Base-by-base conservation (phyloP, 1,140 invertebrate genomes). In the Ips nitidus region DNA sequence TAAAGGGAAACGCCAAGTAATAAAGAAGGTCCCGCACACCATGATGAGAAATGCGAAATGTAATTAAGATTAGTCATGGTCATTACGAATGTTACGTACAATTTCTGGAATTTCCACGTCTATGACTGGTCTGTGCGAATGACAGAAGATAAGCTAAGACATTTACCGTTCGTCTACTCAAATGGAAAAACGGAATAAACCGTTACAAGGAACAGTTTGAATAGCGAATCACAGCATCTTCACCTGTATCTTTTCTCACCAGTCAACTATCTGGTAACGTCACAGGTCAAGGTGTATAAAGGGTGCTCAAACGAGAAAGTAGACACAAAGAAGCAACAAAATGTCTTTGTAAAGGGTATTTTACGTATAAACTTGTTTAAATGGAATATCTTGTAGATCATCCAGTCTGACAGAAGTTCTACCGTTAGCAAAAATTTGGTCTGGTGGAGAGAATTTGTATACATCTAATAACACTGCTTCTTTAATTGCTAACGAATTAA, bases 21-120 rank as follows among this genome's bases (percentile, higher is more conserved):
- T 58, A 66, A 57, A 59, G 64, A 66, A 59, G 64, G 55, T 58
- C 53, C 42, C 41, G 64, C 41, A 50, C 45, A 47, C 40, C 53
- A 58, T 40, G 45, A 47, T 66, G 64, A 66, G 64, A 66, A 66
- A 66, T 59, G 53, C 43, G 55, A 66, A 66, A 66, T 50, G 64
- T 66, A 66, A 66, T 66, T 66, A 66, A 66, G 64, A 66, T 58
- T 52, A 66, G 64, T 57, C 64, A 58, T 58, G 55, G 38, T 66
- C 55, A 66, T 57, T 58, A 58, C 53, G 53, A 60, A 36, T 43
- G 42, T 60, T 60, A 37, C 38, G 41, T 60, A 60, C 8, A 22
- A 55, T 60, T 45, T 47, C 37, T 41, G 37, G 37, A 55, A 2
- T 2, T 38, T 57, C 41, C 22, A 6, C 55, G 8, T 57, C 39